Conservation (phyloP, 2,888 invertebrate species). For the Pollenia angustigena region DNA sequence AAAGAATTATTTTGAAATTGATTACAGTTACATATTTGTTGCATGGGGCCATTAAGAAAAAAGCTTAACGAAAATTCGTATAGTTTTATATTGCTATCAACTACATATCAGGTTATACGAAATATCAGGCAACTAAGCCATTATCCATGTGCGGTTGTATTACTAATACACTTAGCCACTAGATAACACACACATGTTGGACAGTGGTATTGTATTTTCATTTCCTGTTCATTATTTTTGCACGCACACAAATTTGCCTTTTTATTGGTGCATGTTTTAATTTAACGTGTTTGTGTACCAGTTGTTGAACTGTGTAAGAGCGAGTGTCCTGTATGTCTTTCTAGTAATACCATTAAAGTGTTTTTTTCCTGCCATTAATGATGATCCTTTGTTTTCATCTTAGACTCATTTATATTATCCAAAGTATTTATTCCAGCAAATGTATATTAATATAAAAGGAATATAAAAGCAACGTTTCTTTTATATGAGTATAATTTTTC, state of each 20-base stretch:
- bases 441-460: not conserved
- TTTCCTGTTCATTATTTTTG: conserved; percentile 38
- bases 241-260: conserved; percentile 10
- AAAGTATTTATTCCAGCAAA: not conserved
- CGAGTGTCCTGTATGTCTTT: not conserved
- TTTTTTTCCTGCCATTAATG: conserved; percentile 38
- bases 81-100: too few relatives aligned
- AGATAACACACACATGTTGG: not conserved
- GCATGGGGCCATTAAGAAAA: not conserved
- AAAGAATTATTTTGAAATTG: not conserved
- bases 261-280: not conserved
- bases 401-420: not conserved
- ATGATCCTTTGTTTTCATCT: conserved; percentile 39
- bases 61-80: not conserved
- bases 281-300: not conserved
- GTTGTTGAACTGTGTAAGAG: not conserved
- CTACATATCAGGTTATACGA: not conserved
- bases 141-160: not conserved
- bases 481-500: not conserved
- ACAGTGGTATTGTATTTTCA: conserved; percentile 3
- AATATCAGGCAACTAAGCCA: not conserved
- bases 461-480: not conserved
- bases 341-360: conserved; percentile 4
- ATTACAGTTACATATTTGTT: conserved; percentile 16
- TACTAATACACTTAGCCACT: not conserved